Evolutionary conservation across 2,888 invertebrate species (phyloP).

Genomic region (Chironomus riparius): DNA sequence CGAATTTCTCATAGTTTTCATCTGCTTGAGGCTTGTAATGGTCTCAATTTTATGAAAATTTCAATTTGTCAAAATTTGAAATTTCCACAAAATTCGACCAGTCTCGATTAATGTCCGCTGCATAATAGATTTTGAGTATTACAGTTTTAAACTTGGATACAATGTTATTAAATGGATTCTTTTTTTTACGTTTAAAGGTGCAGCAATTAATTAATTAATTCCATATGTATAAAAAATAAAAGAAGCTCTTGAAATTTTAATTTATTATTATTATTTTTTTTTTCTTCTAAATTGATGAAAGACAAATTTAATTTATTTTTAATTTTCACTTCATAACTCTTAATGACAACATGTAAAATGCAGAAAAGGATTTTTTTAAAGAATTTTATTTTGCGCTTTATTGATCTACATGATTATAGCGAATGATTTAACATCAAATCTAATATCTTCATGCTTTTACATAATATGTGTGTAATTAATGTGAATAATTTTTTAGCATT

Average conservation of each 20-base stretch:
- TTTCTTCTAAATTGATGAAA: neutral
- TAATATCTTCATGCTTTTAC: neutral
- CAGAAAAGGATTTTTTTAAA: neutral
- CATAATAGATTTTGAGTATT: no score
- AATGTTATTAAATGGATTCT: neutral
- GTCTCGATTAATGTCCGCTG: no score
- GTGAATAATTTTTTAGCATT: no score
- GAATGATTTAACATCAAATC: neutral
- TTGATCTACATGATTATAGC: neutral
- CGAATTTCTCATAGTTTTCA: no score
- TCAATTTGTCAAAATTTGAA: no score
- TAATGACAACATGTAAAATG: conserved; percentile 3
- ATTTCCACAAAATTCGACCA: no score
- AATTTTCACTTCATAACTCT: neutral
- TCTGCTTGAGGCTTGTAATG: no score
- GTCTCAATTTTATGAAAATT: no score
- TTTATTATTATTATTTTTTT: neutral
- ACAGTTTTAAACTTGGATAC: no score
- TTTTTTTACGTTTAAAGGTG: neutral
- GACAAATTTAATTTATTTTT: neutral
- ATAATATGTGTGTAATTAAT: no score
- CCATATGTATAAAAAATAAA: neutral
- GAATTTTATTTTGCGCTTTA: neutral
- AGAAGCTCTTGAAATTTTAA: neutral
- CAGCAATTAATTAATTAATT: neutral